These are phyloP conservation scores for Volucella zonaria DNA, from an alignment of 2,888 invertebrate genomes.

Conservation along the genomic window DNA sequence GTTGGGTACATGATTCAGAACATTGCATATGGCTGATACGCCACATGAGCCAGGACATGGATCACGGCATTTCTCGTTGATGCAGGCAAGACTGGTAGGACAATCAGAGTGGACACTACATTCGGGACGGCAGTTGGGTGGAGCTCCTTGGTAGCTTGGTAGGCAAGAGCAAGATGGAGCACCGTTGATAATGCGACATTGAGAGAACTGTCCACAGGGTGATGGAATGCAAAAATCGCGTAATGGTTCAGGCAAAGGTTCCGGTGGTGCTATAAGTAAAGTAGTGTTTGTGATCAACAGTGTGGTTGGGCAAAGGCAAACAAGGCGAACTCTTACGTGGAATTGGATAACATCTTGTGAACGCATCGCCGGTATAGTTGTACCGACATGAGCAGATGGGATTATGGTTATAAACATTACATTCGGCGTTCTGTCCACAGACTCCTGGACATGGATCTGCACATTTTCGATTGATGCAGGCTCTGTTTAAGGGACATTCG, in stretches of 20 bases:
- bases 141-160: slow-evolving; percentile 85
- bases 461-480: slow-evolving; percentile 87
- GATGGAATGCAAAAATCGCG: slow-evolving; percentile 85
- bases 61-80: slow-evolving; percentile 87
- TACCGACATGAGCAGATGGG: slow-evolving; percentile 86
- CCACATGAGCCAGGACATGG: slow-evolving; percentile 90
- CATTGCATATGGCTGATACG: slow-evolving; percentile 87
- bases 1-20: slow-evolving; percentile 88
- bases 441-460: slow-evolving; percentile 86
- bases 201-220: slow-evolving; percentile 87
- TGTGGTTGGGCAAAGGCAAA: background rate
- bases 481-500: slow-evolving; percentile 85
- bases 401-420: slow-evolving; percentile 86
- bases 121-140: slow-evolving; percentile 85
- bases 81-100: slow-evolving; percentile 85
- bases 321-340: slow-evolving; percentile 78
- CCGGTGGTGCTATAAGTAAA: slow-evolving; percentile 74
- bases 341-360: slow-evolving; percentile 83
- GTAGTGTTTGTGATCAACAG: slow-evolving; percentile 6
- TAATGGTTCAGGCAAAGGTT: slow-evolving; percentile 80
- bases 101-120: slow-evolving; percentile 85
- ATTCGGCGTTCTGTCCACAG: slow-evolving; percentile 86
- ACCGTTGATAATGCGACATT: slow-evolving; percentile 87
- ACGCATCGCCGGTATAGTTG: slow-evolving; percentile 87
- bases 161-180: slow-evolving; percentile 85